Evolutionary conservation across 2,113 vertebrate genomes (phyloP).

Genomic region (Thomomys bottae): DNA sequence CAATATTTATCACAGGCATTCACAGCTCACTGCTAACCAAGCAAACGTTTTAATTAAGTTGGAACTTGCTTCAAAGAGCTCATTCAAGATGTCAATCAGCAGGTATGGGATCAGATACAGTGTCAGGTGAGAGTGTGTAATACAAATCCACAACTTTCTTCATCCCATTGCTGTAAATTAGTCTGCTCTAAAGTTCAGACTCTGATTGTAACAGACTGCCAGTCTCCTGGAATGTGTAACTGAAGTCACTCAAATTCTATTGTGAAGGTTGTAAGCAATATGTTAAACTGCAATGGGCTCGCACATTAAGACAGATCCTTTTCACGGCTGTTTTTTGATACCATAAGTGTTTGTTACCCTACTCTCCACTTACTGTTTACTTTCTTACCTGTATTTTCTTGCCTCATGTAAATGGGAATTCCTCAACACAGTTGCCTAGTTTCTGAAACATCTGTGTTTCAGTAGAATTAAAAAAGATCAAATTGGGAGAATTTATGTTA

Average conservation of each 20-base stretch:
- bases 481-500: conserved; percentile 58
- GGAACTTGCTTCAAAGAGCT: conserved; percentile 99
- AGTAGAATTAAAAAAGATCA: conserved; percentile 74
- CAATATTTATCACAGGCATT: conserved; percentile 99
- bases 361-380: conserved; percentile 90
- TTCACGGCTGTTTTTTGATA: conserved; percentile 90
- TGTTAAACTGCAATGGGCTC: conserved; percentile 90
- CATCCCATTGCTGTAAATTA: conserved; percentile 89
- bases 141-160: conserved; percentile 92
- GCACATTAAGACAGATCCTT: conserved; percentile 90
- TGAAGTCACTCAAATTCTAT: conserved; percentile 90
- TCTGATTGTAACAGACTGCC: conserved; percentile 91
- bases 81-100: conserved; percentile 99
- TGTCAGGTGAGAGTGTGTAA: conserved; percentile 98
- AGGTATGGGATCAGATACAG: conserved; percentile 91
- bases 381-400: conserved; percentile 87
- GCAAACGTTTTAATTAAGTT: conserved; percentile 99
- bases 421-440: conserved; percentile 84
- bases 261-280: conserved; percentile 93
- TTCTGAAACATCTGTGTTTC: conserved; percentile 80
- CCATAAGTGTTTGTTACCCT: conserved; percentile 89
- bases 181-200: conserved; percentile 87
- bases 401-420: conserved; percentile 85
- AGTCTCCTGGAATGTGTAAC: conserved; percentile 91
- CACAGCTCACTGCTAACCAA: conserved; percentile 99